phyloP scores from a whole-genome alignment of 2,797 vertebrate genomes.

The Anomalospiza imberbis region DNA sequence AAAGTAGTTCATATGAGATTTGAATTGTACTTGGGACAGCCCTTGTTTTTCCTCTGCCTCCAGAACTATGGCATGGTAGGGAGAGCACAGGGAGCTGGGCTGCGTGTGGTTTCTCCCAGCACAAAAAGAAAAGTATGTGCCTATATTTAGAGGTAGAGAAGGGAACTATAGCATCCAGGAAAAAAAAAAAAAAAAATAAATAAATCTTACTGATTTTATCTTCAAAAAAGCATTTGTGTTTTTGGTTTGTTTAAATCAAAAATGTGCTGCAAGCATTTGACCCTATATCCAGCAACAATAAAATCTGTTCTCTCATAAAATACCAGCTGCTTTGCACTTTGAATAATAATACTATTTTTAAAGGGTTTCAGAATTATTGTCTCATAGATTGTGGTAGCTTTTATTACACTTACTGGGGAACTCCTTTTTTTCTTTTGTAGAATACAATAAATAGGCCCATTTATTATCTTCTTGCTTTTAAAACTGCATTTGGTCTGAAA shows the following conservation, averaged over 20 bases:
- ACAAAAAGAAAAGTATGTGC: slow-evolving; percentile 21
- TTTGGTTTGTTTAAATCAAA: slow-evolving; percentile 30
- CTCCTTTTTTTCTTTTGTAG: background rate
- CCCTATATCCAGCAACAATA: slow-evolving; percentile 47
- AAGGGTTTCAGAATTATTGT: slow-evolving; percentile 33
- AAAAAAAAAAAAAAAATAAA: background rate
- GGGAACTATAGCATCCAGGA: background rate
- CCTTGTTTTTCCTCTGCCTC: background rate
- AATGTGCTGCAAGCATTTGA: slow-evolving; percentile 31
- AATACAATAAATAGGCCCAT: background rate
- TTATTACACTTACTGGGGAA: background rate
- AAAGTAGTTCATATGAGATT: background rate
- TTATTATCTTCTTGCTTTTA: background rate
- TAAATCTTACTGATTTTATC: slow-evolving; percentile 19
- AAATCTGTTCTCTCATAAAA: slow-evolving; percentile 36
- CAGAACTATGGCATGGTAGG: background rate
- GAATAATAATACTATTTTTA: slow-evolving; percentile 17
- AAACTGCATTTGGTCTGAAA: background rate
- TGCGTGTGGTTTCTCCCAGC: background rate
- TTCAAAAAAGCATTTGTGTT: slow-evolving; percentile 21
- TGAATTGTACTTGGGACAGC: background rate
- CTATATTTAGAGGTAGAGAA: slow-evolving; percentile 45
- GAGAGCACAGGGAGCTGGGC: background rate
- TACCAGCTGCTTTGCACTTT: slow-evolving; percentile 32
- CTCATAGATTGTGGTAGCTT: background rate